These are phyloP conservation scores for Globia sparganii DNA, from an alignment of 2,888 invertebrate genomes.

Conservation along the genomic window DNA sequence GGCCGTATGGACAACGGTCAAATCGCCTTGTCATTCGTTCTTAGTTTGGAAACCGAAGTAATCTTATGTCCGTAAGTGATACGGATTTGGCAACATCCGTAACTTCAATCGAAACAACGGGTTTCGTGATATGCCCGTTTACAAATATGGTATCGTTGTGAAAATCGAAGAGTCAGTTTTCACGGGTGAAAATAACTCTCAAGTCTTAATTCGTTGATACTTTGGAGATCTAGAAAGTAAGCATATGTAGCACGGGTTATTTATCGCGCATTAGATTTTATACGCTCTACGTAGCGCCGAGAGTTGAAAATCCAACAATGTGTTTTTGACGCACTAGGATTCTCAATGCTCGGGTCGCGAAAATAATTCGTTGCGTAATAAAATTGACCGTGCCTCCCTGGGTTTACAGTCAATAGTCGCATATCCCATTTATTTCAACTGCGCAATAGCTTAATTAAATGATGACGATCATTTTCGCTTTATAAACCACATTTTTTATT, in stretches of 20 bases:
- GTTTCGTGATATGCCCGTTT: no score
- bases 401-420: neutral
- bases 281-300: neutral
- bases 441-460: conserved; percentile 9
- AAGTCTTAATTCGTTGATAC: neutral
- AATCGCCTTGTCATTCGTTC: no score
- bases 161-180: neutral
- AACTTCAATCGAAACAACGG: no score
- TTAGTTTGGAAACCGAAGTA: no score
- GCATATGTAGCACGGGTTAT: no score
- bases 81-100: no score
- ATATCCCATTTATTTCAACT: conserved; percentile 9
- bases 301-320: neutral
- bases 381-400: no score
- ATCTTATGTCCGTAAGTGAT: no score
- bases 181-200: neutral
- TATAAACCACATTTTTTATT: conserved; percentile 24
- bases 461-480: conserved; percentile 15
- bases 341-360: neutral
- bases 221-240: neutral
- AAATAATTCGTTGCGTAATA: neutral
- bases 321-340: neutral
- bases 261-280: neutral
- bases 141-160: neutral
- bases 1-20: no score